Evolutionary conservation across 1,140 invertebrate genomes (phyloP), one percentile per base, ranked within the genome.

Genomic region (Drosophila lowei): DNA sequence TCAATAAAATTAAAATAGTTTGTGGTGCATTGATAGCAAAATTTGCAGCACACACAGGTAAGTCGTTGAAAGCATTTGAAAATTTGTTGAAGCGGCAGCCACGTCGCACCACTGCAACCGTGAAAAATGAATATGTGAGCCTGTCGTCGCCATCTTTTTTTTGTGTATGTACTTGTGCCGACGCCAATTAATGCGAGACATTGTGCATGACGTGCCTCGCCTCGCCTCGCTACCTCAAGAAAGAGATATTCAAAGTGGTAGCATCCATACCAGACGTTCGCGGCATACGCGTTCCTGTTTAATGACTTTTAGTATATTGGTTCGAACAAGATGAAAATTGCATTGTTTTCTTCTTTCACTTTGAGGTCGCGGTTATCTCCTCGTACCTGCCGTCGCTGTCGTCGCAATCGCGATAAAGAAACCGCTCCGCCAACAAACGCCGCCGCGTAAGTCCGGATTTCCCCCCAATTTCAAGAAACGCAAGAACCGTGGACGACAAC

Each of bases 401-500:
- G 44, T 50, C 41, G 59, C 34, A 38, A 13, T 38, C 34, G 34
- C 34, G 34, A 38, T 38, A 13, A 38, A 38, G 34, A 13, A 38
- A 38, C 56, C 67, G 50, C 56, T 47, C 63, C 60, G 63, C 48
- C 62, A 38, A 38, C 34, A 38, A 38, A 38, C 34, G 72, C 50
- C 62, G 55, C 67, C 83, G 83, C 78, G 81, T 72, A 55, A 50
- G 59, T 46, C 55, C 54, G 38, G 49, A 60, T 44, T 52, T 68
- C 43, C 34, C 55, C 80, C 61, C 52, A 46, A 62, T 56, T 65
- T 50, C 63, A 64, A 61, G 47, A 65, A 78, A 88, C 79, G 54
- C 49, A 57, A 75, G 59, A 88, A 86, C 79, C 83, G 83, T 88
- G 84, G 84, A 84, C 61, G 84, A 83, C 79, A 79, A 86, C 84